Evolutionary conservation across 2,888 invertebrate genomes (phyloP).

Genomic region (Caprella mutica): DNA sequence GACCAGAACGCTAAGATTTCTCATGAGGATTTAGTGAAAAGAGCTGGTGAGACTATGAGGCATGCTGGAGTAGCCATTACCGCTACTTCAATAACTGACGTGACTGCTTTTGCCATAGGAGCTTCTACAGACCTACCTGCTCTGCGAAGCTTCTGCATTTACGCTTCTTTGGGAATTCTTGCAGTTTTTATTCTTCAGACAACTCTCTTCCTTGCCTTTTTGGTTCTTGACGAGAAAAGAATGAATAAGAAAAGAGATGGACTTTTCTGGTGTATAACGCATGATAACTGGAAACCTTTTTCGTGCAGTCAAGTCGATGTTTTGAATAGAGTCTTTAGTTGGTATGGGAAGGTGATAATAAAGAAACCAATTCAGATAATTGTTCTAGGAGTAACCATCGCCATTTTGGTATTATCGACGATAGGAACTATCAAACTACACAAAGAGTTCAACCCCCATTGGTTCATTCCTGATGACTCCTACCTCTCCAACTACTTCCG

Average conservation of each 20-base stretch:
- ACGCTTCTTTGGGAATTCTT: constrained; percentile 44
- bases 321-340: constrained; percentile 38
- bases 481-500: constrained; percentile 39
- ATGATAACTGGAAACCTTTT: constrained; percentile 41
- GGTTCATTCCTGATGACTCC: constrained; percentile 41
- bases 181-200: constrained; percentile 43
- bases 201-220: constrained; percentile 45
- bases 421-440: constrained; percentile 37
- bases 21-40: constrained; percentile 35
- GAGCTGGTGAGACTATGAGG: constrained; percentile 41
- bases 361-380: constrained; percentile 41
- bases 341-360: constrained; percentile 32
- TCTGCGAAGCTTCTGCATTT: constrained; percentile 45
- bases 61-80: constrained; percentile 46
- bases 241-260: constrained; percentile 39
- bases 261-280: constrained; percentile 38
- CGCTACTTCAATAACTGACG: constrained; percentile 46
- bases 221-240: constrained; percentile 44
- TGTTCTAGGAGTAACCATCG: constrained; percentile 39
- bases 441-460: constrained; percentile 42
- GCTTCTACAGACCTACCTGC: constrained; percentile 46
- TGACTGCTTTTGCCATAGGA: constrained; percentile 46
- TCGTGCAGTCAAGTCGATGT: constrained; percentile 42
- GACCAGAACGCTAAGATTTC: constrained; percentile 35
- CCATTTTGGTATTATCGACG: constrained; percentile 39